A percentile compares a stretch with the other conserved stretches of the same genome.
These are phyloP conservation scores for Oncorhynchus gorbuscha DNA, from an alignment of 2,113 vertebrate species.

Conservation along the genomic window DNA sequence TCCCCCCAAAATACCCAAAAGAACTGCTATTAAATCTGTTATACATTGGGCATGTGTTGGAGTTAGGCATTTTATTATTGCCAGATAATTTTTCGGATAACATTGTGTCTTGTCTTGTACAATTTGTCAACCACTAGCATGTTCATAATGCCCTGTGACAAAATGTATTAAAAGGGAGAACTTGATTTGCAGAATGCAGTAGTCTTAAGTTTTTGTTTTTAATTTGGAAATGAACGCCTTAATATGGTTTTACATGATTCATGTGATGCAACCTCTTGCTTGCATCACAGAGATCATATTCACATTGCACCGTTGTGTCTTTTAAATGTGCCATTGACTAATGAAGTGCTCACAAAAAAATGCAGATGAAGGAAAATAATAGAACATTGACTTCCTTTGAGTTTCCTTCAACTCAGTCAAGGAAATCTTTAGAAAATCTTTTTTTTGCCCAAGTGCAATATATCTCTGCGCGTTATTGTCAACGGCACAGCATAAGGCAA, in stretches of 20 bases:
- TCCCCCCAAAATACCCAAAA: too few species aligned
- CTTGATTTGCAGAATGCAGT: constrained; percentile 52
- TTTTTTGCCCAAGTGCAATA: background rate
- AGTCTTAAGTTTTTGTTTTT: constrained; percentile 36
- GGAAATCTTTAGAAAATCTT: background rate
- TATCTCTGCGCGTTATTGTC: background rate
- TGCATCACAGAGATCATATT: background rate
- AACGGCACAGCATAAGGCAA: background rate
- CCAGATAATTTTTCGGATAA: constrained; percentile 28
- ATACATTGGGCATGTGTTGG: background rate
- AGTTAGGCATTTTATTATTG: constrained; percentile 30
- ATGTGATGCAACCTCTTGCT: background rate
- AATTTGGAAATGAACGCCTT: constrained; percentile 40
- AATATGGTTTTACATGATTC: constrained; percentile 13
- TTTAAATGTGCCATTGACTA: background rate
- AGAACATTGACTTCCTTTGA: too few species aligned
- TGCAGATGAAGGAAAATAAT: background rate
- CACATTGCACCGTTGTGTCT: background rate
- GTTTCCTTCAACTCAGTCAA: background rate
- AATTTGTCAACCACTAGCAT: constrained; percentile 58
- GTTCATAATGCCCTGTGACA: constrained; percentile 51
- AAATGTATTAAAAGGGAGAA: constrained; percentile 56
- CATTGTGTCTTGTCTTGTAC: constrained; percentile 50
- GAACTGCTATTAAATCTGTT: too few species aligned
- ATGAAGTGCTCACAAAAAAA: background rate